phyloP scores from a whole-genome alignment of 1,140 invertebrate species.

The Paramacrobiotus metropolitanus region DNA sequence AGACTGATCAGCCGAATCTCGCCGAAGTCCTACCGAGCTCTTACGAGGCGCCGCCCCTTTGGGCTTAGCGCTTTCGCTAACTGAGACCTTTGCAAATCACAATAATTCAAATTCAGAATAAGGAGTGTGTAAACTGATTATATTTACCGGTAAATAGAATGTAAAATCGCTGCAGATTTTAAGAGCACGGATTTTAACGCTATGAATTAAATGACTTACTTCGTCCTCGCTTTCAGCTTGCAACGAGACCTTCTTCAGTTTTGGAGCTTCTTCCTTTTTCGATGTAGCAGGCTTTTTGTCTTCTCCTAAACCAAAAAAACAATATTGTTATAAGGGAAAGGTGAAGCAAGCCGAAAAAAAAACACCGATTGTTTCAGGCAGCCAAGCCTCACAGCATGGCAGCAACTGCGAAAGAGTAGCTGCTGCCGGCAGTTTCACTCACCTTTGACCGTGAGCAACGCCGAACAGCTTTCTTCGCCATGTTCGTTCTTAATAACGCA shows the following conservation, averaged over 20 bases:
- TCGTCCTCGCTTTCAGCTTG: conserved; percentile 17
- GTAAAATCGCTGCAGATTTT: no score
- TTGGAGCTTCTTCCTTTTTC: conserved; percentile 11
- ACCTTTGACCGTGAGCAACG: conserved; percentile 42
- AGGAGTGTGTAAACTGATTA: neutral
- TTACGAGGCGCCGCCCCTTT: neutral
- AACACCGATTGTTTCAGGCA: no score
- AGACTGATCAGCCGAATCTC: neutral
- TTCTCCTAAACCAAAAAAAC: conserved; percentile 9
- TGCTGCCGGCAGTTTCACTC: conserved; percentile 9
- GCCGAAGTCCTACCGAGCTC: neutral
- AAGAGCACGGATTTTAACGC: no score
- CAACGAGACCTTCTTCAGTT: conserved; percentile 9
- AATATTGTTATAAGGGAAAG: no score
- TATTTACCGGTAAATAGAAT: no score
- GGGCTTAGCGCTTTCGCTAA: neutral
- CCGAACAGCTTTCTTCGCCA: conserved; percentile 52
- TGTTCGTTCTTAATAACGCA: conserved; percentile 54
- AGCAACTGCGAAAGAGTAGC: no score
- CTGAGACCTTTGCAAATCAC: neutral
- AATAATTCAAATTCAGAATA: neutral
- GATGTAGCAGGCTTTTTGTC: conserved; percentile 13
- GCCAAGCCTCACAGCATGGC: no score
- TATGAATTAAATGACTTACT: no score
- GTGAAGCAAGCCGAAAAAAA: no score